Base-by-base conservation (phyloP, 1,140 invertebrate genomes). In the Babylonia areolata region DNA sequence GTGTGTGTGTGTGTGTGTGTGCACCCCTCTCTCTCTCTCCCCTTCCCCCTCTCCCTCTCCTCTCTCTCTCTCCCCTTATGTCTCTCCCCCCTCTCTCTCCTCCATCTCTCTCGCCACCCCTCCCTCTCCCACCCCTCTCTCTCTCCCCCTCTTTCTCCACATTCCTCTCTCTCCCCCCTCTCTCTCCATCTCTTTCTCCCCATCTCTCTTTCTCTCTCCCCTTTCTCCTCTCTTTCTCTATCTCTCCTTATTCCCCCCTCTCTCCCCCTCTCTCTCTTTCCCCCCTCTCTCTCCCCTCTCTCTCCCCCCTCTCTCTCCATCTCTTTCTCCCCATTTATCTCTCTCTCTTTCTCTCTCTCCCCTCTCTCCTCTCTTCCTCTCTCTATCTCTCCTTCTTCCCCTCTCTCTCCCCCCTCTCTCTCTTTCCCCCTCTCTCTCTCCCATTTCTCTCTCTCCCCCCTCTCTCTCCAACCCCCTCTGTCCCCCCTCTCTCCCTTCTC, bases 281-380 rank as follows among this genome's bases (percentile, higher is more conserved):
- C 31, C 39, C 17, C 23, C 40, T 42, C 28, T 11, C 39, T 23
- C n/a, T 51, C 39, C 15, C 77, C 6, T 39, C 31, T 39, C 15
- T 31, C 15, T 31, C 31, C n/a, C 11, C 15, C 40, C 39, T 28
- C 39, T 42, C 39, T n/a, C 42, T 58, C 46, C n/a, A n/a, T n/a
- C n/a, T n/a, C n/a, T n/a, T n/a, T 33, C 42, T 51, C 6, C n/a
- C 42, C n/a, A 42, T 54, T 28, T 81, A 42, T 81, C 79, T 81
- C 40, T 54, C 42, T 54, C 33, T 17, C n/a, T n/a, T n/a, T n/a
- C n/a, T n/a, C n/a, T n/a, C n/a, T n/a, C n/a, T n/a, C 20, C 17
- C 23, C 17, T 64, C 17, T 28, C 17, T 64, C 17, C 20, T 3
- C 15, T 15, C 42, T 64, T 3, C 23, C 17, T 64, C 17, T 64